phyloP scores from a whole-genome alignment of 2,888 invertebrate species.

The Cremastinae sp. region DNA sequence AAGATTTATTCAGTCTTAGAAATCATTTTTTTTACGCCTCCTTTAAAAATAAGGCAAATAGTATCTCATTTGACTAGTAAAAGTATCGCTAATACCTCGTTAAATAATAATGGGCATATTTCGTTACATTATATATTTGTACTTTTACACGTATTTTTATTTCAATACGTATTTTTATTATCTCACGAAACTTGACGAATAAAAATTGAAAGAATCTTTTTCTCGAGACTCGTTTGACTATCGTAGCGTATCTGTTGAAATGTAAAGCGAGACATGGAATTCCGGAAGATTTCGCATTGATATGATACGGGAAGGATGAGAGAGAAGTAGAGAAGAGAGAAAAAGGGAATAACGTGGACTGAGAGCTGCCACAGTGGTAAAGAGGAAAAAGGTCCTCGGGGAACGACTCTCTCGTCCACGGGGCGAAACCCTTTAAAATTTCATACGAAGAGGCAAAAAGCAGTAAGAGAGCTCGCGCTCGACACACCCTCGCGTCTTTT shows the following conservation, averaged over 20 bases:
- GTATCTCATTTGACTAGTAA: no score
- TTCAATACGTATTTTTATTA: no score
- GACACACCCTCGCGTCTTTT: constrained; percentile 39
- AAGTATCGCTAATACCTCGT: no score
- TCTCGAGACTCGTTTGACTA: not conserved
- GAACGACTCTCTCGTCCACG: constrained; percentile 48
- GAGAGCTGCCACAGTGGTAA: constrained; percentile 45
- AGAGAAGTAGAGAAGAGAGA: constrained; percentile 9
- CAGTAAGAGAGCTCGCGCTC: constrained; percentile 25
- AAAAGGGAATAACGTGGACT: constrained; percentile 13
- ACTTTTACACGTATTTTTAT: no score
- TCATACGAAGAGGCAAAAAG: constrained; percentile 47
- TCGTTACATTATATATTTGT: no score
- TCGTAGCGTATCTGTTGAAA: not conserved
- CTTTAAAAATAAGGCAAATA: no score
- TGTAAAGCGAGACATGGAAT: constrained; percentile 34
- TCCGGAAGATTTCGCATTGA: constrained; percentile 28
- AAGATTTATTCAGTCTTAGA: no score
- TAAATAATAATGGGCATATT: no score
- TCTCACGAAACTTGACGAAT: no score
- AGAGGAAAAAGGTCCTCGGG: constrained; percentile 60
- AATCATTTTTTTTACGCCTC: no score
- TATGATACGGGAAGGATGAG: constrained; percentile 17
- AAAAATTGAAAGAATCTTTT: not conserved
- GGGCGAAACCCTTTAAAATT: constrained; percentile 55